Base-by-base conservation (phyloP, 2,113 vertebrate genomes). In the Haemorhous mexicanus region DNA sequence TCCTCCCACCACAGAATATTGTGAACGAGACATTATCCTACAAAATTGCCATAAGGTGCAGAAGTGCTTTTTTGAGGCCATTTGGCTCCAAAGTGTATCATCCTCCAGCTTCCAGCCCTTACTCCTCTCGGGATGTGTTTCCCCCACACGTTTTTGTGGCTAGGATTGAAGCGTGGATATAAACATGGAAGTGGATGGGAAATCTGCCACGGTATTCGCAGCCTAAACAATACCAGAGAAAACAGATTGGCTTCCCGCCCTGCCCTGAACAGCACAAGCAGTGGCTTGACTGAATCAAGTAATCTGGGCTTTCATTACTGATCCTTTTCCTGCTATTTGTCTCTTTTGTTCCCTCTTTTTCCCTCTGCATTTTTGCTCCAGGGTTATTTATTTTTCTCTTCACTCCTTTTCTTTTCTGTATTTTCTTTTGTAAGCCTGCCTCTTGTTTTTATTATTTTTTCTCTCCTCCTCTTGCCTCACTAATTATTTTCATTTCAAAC, bases 311-410 rank as follows among this genome's bases (percentile, higher is more conserved):
- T 95, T 95, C 88, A 87, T 92, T 90, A 78, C 90, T 79, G 92
- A 90, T 79, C 92, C 76, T 95, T 92, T 96, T 90, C 76, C 92
- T 94, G 56, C 83, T 93, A 89, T 93, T 94, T 92, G 61, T 90
- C 90, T 96, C 83, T 69, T 96, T 95, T 93, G 80, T 89, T 94
- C 87, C 77, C 69, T 92, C 56, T 52, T 93, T 64, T 90, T 89
- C 46, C 47, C 68, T 52, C 52, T 77, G 67, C 2, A 0, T 75
- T 93, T 90, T 88, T 72, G 44, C 68, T 95, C 76, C 37, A 24
- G 83, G n/a, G 37, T 82, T 94, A 90, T 93, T 96, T 92, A 81
- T 84, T 90, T 94, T 96, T 70, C 67, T 69, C 41, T 55, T 77
- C 26, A 18, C 74, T 89, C 50, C 50, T 85, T 96, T 89, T 80